These are phyloP conservation scores for Drosophila ficusphila DNA, from an alignment of 1,140 invertebrate species.

Conservation along the genomic window DNA sequence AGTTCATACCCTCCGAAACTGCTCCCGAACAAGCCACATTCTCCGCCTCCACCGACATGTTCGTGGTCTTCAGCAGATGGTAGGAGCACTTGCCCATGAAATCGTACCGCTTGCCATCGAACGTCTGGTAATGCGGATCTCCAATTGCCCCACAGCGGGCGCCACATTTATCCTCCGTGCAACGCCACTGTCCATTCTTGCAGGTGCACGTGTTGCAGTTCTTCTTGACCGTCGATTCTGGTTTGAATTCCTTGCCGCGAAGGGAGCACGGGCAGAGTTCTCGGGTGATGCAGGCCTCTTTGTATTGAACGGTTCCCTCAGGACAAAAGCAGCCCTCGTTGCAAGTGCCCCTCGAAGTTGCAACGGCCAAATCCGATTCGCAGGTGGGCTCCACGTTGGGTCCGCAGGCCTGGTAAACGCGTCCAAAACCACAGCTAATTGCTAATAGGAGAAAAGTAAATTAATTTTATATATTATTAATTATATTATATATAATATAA, in stretches of 20 bases:
- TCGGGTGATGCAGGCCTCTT: conserved; percentile 89
- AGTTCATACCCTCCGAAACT: conserved; percentile 90
- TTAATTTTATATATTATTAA: not conserved
- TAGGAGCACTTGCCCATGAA: conserved; percentile 96
- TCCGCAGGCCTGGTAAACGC: conserved; percentile 89
- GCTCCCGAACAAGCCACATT: conserved; percentile 92
- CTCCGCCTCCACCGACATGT: conserved; percentile 91
- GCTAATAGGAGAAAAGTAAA: conserved; percentile 76
- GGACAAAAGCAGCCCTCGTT: conserved; percentile 95
- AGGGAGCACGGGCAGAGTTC: conserved; percentile 92
- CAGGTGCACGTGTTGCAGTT: conserved; percentile 91
- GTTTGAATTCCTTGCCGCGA: conserved; percentile 89
- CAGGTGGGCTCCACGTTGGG: conserved; percentile 86
- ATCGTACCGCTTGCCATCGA: conserved; percentile 93
- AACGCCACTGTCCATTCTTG: conserved; percentile 89
- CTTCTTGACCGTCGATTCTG: conserved; percentile 90
- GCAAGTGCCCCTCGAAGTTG: conserved; percentile 85
- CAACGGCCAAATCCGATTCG: conserved; percentile 70
- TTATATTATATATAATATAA: too few relatives aligned
- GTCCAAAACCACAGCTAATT: conserved; percentile 88
- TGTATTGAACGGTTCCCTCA: conserved; percentile 88
- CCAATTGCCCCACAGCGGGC: conserved; percentile 92
- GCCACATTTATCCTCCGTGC: conserved; percentile 90
- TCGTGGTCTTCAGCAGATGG: conserved; percentile 88
- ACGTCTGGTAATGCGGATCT: conserved; percentile 95